phyloP scores from a whole-genome alignment of 1,140 invertebrate species.

The Bombus huntii region DNA sequence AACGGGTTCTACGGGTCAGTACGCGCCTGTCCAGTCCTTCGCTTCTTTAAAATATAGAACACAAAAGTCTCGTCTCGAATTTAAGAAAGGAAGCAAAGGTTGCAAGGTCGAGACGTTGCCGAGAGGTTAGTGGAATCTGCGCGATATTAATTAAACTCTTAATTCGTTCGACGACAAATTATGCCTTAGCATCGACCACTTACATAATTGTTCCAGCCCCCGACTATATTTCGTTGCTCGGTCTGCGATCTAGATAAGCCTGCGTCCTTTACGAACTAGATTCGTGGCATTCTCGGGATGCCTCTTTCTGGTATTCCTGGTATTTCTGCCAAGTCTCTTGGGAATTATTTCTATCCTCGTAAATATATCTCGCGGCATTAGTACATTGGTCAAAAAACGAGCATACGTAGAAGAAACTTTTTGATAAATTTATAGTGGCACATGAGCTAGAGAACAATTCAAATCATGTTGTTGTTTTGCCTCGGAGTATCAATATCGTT shows the following conservation, averaged over 20 bases:
- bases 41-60: slow-evolving; percentile 59
- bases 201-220: slow-evolving; percentile 37
- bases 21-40: neutral
- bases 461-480: no score
- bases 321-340: neutral
- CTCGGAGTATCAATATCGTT: no score
- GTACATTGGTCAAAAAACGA: no score
- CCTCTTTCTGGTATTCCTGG: slow-evolving; percentile 6
- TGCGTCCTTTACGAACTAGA: slow-evolving; percentile 35
- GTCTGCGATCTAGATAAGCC: slow-evolving; percentile 32
- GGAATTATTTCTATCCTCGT: neutral
- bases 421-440: neutral
- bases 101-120: neutral
- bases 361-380: neutral
- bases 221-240: slow-evolving; percentile 17
- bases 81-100: no score
- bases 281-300: slow-evolving; percentile 33
- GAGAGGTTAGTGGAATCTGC: neutral
- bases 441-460: no score
- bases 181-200: slow-evolving; percentile 12
- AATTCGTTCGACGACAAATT: slow-evolving; percentile 31
- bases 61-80: neutral
- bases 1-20: slow-evolving; percentile 45
- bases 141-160: slow-evolving; percentile 30
- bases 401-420: neutral